Conservation (phyloP, 2,797 vertebrate species). For the Hybognathus amarus region DNA sequence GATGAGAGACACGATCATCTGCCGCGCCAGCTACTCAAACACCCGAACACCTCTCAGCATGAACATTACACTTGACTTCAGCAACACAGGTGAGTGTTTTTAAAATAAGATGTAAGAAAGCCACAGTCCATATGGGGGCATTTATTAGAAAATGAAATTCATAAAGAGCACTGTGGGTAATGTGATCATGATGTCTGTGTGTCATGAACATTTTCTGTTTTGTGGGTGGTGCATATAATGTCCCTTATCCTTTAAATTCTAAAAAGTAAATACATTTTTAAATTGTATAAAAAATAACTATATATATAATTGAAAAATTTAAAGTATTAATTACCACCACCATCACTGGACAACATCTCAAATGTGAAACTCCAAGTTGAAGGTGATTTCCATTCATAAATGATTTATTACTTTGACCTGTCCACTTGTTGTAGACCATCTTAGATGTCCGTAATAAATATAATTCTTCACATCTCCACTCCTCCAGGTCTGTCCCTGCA, state of each 20-base stretch:
- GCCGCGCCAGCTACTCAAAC: background rate
- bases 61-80: background rate
- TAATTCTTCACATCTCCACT: no score
- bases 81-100: background rate
- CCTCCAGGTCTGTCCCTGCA: slow-evolving; percentile 35
- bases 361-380: no score
- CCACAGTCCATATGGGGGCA: no score
- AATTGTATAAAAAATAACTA: background rate
- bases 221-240: no score
- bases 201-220: no score
- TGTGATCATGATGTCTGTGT: background rate
- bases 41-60: background rate
- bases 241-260: background rate
- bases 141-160: background rate
- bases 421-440: no score
- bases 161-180: background rate
- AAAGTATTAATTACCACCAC: no score
- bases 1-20: slow-evolving; percentile 49
- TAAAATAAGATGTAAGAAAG: background rate
- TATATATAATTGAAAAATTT: no score
- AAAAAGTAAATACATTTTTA: background rate
- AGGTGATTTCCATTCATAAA: no score
- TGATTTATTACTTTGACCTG: no score
- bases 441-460: no score
- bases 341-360: no score